Base-by-base conservation (phyloP, 2,888 invertebrate species). In the Penaeus monodon region DNA sequence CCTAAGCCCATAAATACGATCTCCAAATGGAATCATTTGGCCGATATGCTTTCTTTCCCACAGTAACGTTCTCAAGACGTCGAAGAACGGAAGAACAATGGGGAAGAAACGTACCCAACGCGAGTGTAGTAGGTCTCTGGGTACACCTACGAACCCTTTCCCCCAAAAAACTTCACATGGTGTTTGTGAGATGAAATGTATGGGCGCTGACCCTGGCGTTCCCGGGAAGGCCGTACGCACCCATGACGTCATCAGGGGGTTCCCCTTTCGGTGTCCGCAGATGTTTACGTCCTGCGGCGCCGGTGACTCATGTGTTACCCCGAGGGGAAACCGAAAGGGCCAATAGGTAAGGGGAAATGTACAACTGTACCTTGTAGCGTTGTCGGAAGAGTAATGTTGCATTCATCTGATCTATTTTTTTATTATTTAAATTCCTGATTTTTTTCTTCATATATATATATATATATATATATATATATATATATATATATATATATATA, bases 211-310 rank as follows among this genome's bases (percentile, higher is more conserved):
- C 76, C 38, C 80, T 65, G 66, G 63, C 80, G 64, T 80, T 44
- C 79, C 63, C 24, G 84, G 81, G 80, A 81, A 85, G 85, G 85
- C 80, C 85, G 79, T 80, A 80, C 79, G 79, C 85, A 20, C 70
- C 33, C 57, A 33, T 85, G 85, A 85, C 85, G 85, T 85, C 85
- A 85, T 49, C 22, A 73, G 70, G 81, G 85, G 64, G 49, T 38
- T 81, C 74, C 74, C 85, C 85, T 63, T 49, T 33, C 70, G 64
- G 66, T 38, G 83, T 63, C 64, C 29, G 12, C 57, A 33, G 57
- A 38, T 83, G 74, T 74, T 44, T 44, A 44, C 77, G 49, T 24
- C 77, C 77, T 57, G 24, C 8, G 44, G 49, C 27, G 77, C 17
- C 77, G 57, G 57, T 57, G 57, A 57, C 57, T 57, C 57, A 57